These are phyloP conservation scores for Dyspetes luteomarginatus DNA, from an alignment of 2,888 invertebrate genomes.

Conservation along the genomic window DNA sequence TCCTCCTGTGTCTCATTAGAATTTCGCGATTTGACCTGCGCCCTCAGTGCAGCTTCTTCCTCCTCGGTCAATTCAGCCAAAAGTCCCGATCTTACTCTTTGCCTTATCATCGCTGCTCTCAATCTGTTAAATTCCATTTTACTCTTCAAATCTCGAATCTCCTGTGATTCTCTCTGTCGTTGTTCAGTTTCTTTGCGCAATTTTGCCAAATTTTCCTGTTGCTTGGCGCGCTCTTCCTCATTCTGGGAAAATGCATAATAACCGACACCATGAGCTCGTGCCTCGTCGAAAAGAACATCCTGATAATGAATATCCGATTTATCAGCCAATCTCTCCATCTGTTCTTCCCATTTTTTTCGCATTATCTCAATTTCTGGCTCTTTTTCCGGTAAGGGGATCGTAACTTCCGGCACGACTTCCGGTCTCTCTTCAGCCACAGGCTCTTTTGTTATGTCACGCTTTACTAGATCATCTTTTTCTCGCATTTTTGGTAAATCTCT, in stretches of 20 bases:
- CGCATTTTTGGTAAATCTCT: conserved; percentile 89
- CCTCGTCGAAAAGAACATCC: conserved; percentile 96
- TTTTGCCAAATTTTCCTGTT: conserved; percentile 91
- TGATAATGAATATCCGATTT: conserved; percentile 95
- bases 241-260: conserved; percentile 96
- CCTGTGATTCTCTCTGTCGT: conserved; percentile 88
- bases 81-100: conserved; percentile 89
- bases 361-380: conserved; percentile 86
- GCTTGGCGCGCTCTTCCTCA: conserved; percentile 90
- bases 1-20: conserved; percentile 56
- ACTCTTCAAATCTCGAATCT: conserved; percentile 86
- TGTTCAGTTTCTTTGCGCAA: conserved; percentile 89
- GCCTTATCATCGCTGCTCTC: conserved; percentile 90
- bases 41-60: conserved; percentile 74
- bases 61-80: conserved; percentile 85
- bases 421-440: conserved; percentile 65
- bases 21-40: conserved; percentile 63
- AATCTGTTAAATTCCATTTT: conserved; percentile 89
- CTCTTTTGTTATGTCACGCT: conserved; percentile 72
- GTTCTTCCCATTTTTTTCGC: conserved; percentile 94
- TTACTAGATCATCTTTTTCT: conserved; percentile 85
- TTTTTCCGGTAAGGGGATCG: conserved; percentile 65
- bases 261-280: conserved; percentile 95
- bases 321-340: conserved; percentile 89
- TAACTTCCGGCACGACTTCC: conserved; percentile 65